Conservation (phyloP, 1,140 invertebrate genomes). For the Samia ricini region DNA sequence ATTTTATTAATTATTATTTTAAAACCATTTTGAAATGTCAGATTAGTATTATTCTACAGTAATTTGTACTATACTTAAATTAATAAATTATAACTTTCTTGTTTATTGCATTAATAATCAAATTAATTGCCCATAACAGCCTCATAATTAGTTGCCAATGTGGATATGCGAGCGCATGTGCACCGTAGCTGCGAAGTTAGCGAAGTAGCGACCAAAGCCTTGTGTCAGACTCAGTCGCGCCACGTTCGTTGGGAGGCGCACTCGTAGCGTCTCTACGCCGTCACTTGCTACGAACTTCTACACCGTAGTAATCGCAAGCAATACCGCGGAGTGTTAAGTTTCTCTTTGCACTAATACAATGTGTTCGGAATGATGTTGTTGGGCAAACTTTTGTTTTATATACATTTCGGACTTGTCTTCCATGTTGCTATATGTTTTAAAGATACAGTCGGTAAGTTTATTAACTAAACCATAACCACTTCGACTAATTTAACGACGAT, state of each 20-base stretch:
- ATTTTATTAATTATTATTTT: too few species aligned
- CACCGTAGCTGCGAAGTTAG: constrained; percentile 41
- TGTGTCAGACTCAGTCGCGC: constrained; percentile 42
- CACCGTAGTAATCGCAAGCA: constrained; percentile 34
- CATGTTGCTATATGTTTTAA: constrained; percentile 74
- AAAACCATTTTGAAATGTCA: too few species aligned
- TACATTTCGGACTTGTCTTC: constrained; percentile 75
- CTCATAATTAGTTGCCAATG: constrained; percentile 13
- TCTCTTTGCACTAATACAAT: constrained; percentile 46
- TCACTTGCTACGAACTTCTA: constrained; percentile 54
- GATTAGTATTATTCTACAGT: too few species aligned
- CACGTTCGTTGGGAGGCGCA: constrained; percentile 34
- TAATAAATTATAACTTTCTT: too few species aligned
- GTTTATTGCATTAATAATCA: too few species aligned
- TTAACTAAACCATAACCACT: not conserved
- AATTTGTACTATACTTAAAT: too few species aligned
- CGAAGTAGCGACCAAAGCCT: constrained; percentile 24
- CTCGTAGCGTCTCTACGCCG: constrained; percentile 51
- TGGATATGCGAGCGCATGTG: constrained; percentile 55
- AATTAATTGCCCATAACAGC: too few species aligned
- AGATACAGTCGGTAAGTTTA: constrained; percentile 63
- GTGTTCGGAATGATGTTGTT: constrained; percentile 72
- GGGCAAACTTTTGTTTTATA: constrained; percentile 69
- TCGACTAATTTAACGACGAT: not conserved
- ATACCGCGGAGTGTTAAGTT: constrained; percentile 43